Base-by-base conservation (phyloP, 1,140 invertebrate genomes). In the Dinoponera quadriceps region DNA sequence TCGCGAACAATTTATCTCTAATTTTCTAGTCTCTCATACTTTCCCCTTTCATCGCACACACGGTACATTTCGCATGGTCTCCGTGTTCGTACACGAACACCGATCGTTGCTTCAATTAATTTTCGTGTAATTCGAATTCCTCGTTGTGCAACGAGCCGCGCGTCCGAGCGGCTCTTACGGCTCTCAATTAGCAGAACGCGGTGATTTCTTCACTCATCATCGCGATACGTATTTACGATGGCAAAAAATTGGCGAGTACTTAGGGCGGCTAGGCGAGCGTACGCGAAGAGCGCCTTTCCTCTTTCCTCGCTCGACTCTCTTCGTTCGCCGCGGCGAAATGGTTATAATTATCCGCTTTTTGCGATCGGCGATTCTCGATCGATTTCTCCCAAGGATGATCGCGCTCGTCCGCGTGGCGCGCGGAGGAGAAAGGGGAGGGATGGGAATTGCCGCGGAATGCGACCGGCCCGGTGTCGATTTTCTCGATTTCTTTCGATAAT, bases 391-490 rank as follows among this genome's bases (percentile, higher is more conserved):
- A 29, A 44, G 29, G 48, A 66, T 33, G 48, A 85, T 73, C 14
- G 63, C n/a, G 22, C 29, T 7, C 14, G 49, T n/a, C n/a, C 25
- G 2, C 48, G 65, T 27, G 49, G 51, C 48, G 48, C 4, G 16
- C 25, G 48, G 2, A 60, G 22, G 65, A 44, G 38, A 14, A 22
- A 48, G 13, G 0, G 27, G 11, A 44, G 9, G 49, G n/a, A n/a
- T n/a, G n/a, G n/a, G 63, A 59, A 83, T 83, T 18, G 13, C 18
- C 33, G 1, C 18, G 83, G 74, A 84, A 86, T 65, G 69, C 65
- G 27, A 59, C 68, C 74, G 7, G 59, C 33, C 48, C 54, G 59
- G 81, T 68, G 73, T 84, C 16, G 27, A 87, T 84, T 83, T 69
- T 86, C 62, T 83, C 22, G n/a, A 55, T 51, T 60, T 74, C 22